phyloP scores from a whole-genome alignment of 2,797 vertebrate genomes.

The Esox lucius region DNA sequence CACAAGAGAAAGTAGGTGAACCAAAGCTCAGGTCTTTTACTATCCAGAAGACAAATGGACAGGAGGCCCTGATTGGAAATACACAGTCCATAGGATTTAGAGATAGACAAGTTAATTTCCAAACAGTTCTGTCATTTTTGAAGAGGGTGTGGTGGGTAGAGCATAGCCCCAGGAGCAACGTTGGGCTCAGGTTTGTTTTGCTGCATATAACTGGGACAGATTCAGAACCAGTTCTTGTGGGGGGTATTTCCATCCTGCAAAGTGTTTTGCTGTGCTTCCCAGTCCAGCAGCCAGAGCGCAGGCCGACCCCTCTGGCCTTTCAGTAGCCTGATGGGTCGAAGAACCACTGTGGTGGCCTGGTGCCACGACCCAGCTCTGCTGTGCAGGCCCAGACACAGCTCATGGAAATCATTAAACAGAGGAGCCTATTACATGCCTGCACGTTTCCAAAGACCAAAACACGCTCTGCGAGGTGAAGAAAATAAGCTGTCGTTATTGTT shows the following conservation, averaged over 20 bases:
- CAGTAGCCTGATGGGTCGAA: constrained; percentile 36
- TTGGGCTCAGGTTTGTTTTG: constrained; percentile 17
- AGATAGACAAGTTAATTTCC: constrained; percentile 8
- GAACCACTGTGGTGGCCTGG: constrained; percentile 36
- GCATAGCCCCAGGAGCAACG: background rate
- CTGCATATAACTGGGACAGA: background rate
- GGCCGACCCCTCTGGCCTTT: constrained; percentile 26
- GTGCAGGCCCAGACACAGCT: constrained; percentile 34
- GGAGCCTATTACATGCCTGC: constrained; percentile 41
- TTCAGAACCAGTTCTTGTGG: background rate
- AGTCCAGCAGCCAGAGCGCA: background rate
- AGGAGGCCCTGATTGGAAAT: constrained; percentile 41
- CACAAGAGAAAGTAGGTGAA: constrained; percentile 24
- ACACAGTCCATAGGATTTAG: constrained; percentile 7
- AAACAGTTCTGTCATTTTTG: constrained; percentile 16
- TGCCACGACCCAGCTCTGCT: constrained; percentile 44
- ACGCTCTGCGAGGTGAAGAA: constrained; percentile 33
- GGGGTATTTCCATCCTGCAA: background rate
- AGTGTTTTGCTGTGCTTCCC: constrained; percentile 27
- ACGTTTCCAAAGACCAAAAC: constrained; percentile 48
- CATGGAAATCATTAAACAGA: constrained; percentile 60
- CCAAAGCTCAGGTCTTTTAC: constrained; percentile 35
- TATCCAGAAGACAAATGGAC: constrained; percentile 11
- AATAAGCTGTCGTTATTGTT: constrained; percentile 49
- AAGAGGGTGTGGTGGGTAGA: background rate